Conservation (phyloP, 2,113 vertebrate genomes). For the Herpailurus yagouaroundi region DNA sequence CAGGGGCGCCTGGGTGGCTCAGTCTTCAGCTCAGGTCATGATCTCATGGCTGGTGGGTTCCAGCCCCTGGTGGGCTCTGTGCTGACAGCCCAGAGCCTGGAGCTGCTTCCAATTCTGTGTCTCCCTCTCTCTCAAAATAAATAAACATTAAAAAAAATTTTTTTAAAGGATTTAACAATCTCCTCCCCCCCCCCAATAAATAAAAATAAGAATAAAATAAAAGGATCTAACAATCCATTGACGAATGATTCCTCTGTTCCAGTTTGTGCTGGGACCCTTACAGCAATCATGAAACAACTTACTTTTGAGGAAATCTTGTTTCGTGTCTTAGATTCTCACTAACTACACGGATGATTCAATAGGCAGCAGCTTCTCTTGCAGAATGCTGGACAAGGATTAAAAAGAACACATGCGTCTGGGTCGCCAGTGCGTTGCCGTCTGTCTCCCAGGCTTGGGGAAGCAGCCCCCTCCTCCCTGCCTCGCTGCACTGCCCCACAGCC, state of each 20-base stretch:
- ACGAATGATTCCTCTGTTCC: not conserved
- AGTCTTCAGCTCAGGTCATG: too few species aligned
- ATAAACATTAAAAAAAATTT: too few species aligned
- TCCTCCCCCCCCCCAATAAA: too few species aligned
- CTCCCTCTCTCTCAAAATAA: too few species aligned
- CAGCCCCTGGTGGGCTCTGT: too few species aligned
- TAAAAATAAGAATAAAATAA: too few species aligned
- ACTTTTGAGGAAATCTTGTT: constrained; percentile 6
- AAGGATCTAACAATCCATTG: not conserved
- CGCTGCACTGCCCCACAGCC: not conserved
- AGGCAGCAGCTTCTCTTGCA: not conserved
- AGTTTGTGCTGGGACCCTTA: not conserved
- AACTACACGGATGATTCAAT: not conserved
- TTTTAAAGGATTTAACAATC: too few species aligned
- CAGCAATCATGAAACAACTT: not conserved
- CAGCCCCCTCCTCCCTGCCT: accelerated
- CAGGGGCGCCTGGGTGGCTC: not conserved
- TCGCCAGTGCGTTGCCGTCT: not conserved
- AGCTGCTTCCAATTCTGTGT: too few species aligned
- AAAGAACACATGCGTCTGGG: not conserved
- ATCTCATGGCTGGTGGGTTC: too few species aligned
- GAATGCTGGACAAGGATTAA: not conserved
- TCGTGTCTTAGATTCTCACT: not conserved
- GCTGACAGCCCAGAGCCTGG: too few species aligned
- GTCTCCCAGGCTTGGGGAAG: not conserved